Evolutionary conservation across 2,797 vertebrate genomes (phyloP).

Genomic region (Loris lydekkerianus): DNA sequence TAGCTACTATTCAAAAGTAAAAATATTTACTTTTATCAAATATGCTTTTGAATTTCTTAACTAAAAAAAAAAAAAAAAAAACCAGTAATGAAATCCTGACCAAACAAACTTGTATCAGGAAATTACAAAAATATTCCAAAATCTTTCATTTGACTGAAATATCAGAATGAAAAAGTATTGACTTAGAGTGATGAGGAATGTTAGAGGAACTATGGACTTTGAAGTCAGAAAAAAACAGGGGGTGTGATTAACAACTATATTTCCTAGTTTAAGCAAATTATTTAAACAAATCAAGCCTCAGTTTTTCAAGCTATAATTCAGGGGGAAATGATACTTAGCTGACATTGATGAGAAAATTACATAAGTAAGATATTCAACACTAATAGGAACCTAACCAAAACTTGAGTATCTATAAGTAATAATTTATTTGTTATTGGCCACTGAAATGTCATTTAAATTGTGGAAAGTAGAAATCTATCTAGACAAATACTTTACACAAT

Average conservation of each 20-base stretch:
- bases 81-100: not conserved
- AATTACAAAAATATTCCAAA: not conserved
- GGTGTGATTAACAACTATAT: not conserved
- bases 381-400: not conserved
- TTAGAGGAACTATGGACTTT: not conserved
- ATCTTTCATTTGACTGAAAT: not conserved
- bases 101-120: not conserved
- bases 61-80: not conserved
- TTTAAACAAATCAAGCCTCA: not conserved
- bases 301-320: conserved; percentile 9
- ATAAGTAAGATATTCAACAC: not conserved
- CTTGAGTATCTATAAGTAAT: not conserved
- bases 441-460: conserved; percentile 7
- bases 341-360: not conserved
- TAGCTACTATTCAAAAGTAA: not conserved
- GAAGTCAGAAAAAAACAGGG: not conserved
- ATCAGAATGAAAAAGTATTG: not conserved
- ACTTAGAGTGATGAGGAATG: not conserved
- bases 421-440: not conserved
- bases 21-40: not conserved
- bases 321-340: not conserved
- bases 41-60: not conserved
- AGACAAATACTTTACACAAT: not conserved
- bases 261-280: not conserved
- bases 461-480: not conserved